Conservation (phyloP, 1,140 invertebrate genomes). For the Tetramorium simillimum region DNA sequence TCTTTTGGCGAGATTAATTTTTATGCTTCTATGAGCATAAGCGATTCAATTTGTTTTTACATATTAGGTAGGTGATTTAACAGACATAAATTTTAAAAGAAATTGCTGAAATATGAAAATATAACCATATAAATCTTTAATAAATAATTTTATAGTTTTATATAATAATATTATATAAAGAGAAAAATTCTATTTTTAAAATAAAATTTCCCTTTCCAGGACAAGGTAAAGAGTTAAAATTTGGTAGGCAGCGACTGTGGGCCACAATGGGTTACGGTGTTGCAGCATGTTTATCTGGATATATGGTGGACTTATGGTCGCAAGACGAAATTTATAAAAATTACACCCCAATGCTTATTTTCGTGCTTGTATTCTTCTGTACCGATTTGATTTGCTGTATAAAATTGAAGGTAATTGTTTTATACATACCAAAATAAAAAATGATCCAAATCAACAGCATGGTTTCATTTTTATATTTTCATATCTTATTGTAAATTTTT, state of each 20-base stretch:
- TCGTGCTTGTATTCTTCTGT: conserved; percentile 87
- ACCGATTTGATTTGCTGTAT: conserved; percentile 88
- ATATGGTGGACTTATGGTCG: conserved; percentile 87
- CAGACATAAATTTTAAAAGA: background rate
- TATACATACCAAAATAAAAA: conserved; percentile 6
- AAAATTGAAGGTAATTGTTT: conserved; percentile 86
- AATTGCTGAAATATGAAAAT: background rate
- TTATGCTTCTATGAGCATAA: conserved; percentile 91
- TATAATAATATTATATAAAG: no score
- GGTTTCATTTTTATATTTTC: background rate
- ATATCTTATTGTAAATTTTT: conserved; percentile 49
- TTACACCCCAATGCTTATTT: conserved; percentile 89
- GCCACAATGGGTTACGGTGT: conserved; percentile 92
- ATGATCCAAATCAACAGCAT: background rate
- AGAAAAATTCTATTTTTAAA: background rate
- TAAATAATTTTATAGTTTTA: no score
- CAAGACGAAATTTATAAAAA: conserved; percentile 85
- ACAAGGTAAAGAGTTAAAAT: conserved; percentile 87
- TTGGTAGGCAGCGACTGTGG: conserved; percentile 92
- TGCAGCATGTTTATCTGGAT: conserved; percentile 89
- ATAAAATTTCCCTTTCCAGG: conserved; percentile 78
- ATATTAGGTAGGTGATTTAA: conserved; percentile 85
- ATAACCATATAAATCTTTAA: background rate
- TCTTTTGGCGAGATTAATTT: conserved; percentile 91
- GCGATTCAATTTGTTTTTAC: conserved; percentile 86